These are phyloP conservation scores for Corythaixoides concolor DNA, from an alignment of 2,113 vertebrate genomes.

Conservation along the genomic window DNA sequence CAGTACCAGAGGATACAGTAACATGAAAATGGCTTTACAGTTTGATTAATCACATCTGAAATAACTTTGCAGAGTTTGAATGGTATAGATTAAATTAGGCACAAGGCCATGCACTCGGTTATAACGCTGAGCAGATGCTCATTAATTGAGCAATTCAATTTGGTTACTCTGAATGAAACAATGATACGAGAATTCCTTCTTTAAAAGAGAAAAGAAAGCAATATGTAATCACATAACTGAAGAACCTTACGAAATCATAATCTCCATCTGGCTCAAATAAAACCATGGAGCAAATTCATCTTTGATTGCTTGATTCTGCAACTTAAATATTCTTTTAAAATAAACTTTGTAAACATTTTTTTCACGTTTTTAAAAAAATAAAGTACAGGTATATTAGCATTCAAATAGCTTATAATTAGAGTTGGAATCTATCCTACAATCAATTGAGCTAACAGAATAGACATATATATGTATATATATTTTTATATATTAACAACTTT, in stretches of 20 bases:
- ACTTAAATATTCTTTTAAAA: not conserved
- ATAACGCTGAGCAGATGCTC: not conserved
- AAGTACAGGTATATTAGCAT: not conserved
- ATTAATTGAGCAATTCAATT: not conserved
- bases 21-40: not conserved
- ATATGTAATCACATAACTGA: not conserved
- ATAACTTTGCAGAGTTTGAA: not conserved
- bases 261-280: not conserved
- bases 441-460: not conserved
- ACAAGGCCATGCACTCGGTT: not conserved
- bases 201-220: not conserved
- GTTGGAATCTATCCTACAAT: not conserved
- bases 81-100: not conserved
- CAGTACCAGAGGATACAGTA: not conserved
- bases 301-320: not conserved
- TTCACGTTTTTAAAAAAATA: not conserved
- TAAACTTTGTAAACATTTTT: not conserved
- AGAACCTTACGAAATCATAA: not conserved
- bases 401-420: not conserved
- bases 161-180: not conserved
- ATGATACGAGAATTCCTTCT: not conserved
- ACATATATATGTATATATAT: not conserved
- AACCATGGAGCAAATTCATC: not conserved
- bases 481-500: not conserved
- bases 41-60: not conserved